Conservation (phyloP, 1,140 invertebrate genomes). For the Scaptomyza pallida region DNA sequence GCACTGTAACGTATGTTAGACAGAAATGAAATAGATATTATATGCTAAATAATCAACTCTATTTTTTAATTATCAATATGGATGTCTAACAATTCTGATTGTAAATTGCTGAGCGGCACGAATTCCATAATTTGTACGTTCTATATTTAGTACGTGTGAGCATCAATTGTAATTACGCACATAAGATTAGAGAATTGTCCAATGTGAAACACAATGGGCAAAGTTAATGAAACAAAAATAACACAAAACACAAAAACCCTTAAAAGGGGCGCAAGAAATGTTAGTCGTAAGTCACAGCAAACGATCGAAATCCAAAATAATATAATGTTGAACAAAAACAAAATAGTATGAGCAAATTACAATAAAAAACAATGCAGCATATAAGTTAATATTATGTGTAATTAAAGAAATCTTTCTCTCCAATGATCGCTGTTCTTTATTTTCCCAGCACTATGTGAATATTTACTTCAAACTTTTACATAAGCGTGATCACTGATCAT, state of each 20-base stretch:
- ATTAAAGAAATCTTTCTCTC: background rate
- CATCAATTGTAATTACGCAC: constrained; percentile 65
- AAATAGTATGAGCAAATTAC: constrained; percentile 39
- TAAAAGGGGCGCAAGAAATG: constrained; percentile 57
- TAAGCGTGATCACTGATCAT: too few relatives aligned
- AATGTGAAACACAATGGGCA: constrained; percentile 66
- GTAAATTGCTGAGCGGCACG: constrained; percentile 67
- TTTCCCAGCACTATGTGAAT: too few relatives aligned
- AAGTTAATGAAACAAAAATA: constrained; percentile 32
- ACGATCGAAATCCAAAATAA: constrained; percentile 55
- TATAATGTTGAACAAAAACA: constrained; percentile 66
- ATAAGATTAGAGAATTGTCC: constrained; percentile 57
- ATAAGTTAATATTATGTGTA: constrained; percentile 59
- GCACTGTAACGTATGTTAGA: constrained; percentile 58
- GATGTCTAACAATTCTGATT: constrained; percentile 68
- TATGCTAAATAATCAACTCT: constrained; percentile 47
- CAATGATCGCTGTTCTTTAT: too few relatives aligned
- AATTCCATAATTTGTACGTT: constrained; percentile 45
- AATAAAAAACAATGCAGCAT: constrained; percentile 54
- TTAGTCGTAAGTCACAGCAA: constrained; percentile 63
- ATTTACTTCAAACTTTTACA: too few relatives aligned
- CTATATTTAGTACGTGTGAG: constrained; percentile 59
- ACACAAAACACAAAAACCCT: constrained; percentile 38
- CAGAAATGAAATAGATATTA: constrained; percentile 71
- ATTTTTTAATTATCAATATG: constrained; percentile 51